Base-by-base conservation (phyloP, 2,888 invertebrate genomes). In the Mimas tiliae region DNA sequence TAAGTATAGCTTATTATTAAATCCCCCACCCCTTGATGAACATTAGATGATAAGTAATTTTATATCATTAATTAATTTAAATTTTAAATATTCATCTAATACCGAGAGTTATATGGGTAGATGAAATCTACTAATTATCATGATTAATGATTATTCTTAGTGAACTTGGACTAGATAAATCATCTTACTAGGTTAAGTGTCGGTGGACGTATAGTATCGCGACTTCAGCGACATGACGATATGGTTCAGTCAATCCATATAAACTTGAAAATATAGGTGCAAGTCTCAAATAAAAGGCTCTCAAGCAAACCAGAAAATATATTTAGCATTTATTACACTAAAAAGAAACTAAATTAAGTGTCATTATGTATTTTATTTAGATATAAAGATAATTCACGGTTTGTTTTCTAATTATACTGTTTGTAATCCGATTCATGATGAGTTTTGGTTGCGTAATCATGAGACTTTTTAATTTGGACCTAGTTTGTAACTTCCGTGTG, bases 111-210 rank as follows among this genome's bases (percentile, higher is more conserved):
- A 70, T 68, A 73, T 69, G 70, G 68, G 91, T 92, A 91, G 91
- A 91, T 92, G 70, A 85, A 87, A 91, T 91, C 91, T 92, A 91
- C 90, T 79, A 76, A 82, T 58, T 79, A 82, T 82, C 77, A 76
- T 83, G 77, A 80, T 82, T 78, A 81, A 76, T 83, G 77, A 80
- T 82, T 78, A 81, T 79, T 79, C 75, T 83, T 82, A 83, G 78
- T 82, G 78, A 80, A 42, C 58, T 76, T 80, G 79, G 81, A 86
- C 80, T 84, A 84, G 79, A 80, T 74, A 82, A 82, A 81, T 85
- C 80, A 81, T 80, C 27, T 21, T 76, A 76, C 79, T 88, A 89
- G 85, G 76, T 79, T 84, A 89, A 87, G 88, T 78, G 38, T 42
- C 58, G 19, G 42, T 71, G 69, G 68, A 71, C 68, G 73, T 73